Base-by-base conservation (phyloP, 2,113 vertebrate genomes). In the Burhinus bistriatus region DNA sequence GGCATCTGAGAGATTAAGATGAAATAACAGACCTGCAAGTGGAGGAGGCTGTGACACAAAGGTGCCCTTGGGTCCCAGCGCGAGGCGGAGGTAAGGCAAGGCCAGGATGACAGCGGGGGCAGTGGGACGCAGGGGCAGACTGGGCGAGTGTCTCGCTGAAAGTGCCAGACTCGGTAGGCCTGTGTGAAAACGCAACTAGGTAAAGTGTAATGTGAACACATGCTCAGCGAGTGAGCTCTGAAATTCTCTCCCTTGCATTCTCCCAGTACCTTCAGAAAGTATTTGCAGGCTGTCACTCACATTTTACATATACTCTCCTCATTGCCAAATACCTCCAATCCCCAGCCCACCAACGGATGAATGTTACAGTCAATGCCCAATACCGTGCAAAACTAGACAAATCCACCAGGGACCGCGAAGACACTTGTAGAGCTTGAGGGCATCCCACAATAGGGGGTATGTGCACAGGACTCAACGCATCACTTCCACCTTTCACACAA, bases 361-460 rank as follows among this genome's bases (percentile, higher is more conserved):
- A 69, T 6, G 22, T 34, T 47, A 32, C 73, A 72, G 85, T 51
- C 18, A 27, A 10, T 1, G 5, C 18, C 47, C 0, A 0, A n/a
- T 4, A 30, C 34, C 0, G 1, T 18, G 38, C 66, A 44, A 65
- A 83, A 47, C 25, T 13, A 1, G 2, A 42, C 68, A 78, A n/a
- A 36, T 18, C 30, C 51, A 45, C 18, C 42, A 21, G 83, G 13
- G 69, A 51, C 19, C 0, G 0, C 1, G 3, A 38, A 64, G 89
- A 59, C 44, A 15, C 69, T 7, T 76, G 73, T 4, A 45, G 87
- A 84, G 38, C 15, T 54, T 34, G 9, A 62, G 42, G 83, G 40
- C 22, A 22, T 29, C 81, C 62, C 77, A 84, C 45, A 51, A 11
- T 3, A 85, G 45, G 32, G n/a, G 14, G 58, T 75, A 32, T 15